Conservation (phyloP, 2,888 invertebrate genomes). For the Polia nebulosa region DNA sequence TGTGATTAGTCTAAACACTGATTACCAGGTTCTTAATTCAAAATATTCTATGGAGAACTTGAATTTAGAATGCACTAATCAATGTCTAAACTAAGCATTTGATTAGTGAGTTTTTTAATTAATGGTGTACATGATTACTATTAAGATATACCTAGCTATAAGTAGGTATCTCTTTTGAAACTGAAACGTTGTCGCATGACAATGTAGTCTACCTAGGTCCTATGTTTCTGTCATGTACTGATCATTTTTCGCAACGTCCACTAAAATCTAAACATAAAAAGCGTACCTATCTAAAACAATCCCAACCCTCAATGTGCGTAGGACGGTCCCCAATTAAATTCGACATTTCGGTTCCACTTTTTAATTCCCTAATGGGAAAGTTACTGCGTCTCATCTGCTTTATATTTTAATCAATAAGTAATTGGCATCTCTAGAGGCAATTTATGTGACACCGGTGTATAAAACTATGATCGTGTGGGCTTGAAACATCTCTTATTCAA, state of each 20-base stretch:
- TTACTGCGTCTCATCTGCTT: constrained; percentile 10
- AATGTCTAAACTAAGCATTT: too few species aligned
- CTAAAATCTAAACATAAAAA: constrained; percentile 20
- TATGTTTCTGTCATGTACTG: too few species aligned
- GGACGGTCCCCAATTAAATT: constrained; percentile 28
- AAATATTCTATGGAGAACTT: too few species aligned
- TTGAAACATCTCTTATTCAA: constrained; percentile 73
- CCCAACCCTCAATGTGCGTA: not conserved
- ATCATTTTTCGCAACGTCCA: not conserved
- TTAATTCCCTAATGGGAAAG: constrained; percentile 36
- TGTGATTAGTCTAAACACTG: too few species aligned
- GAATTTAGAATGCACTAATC: too few species aligned
- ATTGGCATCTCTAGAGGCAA: constrained; percentile 40
- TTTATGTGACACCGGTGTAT: constrained; percentile 41
- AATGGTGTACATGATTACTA: too few species aligned
- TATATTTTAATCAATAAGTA: constrained; percentile 40
- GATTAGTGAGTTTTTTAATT: too few species aligned
- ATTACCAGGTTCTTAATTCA: too few species aligned
- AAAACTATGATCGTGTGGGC: constrained; percentile 59
- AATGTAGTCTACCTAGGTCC: too few species aligned
- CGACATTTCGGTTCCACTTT: constrained; percentile 11
- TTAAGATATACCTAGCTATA: too few species aligned
- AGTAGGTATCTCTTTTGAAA: too few species aligned
- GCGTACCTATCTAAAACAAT: constrained; percentile 9
- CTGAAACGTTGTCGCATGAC: too few species aligned